Conservation (phyloP, 35 echinoderm and acorn worm genomes). For the Apostichopus californicus region DNA sequence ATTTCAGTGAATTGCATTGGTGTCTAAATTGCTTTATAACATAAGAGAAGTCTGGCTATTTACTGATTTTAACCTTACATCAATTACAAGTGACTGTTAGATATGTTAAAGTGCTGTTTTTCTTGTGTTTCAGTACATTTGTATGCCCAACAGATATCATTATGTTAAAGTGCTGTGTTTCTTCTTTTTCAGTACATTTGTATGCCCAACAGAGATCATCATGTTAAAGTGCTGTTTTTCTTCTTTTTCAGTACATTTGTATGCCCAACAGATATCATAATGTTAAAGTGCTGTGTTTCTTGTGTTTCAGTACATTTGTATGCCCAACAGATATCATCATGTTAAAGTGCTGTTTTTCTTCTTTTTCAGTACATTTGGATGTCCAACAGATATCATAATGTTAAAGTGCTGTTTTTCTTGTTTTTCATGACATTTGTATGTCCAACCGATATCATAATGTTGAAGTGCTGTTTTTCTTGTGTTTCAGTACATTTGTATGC, state of each 20-base stretch:
- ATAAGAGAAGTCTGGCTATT: no score
- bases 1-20: no score
- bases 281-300: neutral
- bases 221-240: no score
- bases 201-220: no score
- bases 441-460: slow-evolving; percentile 87
- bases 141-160: slow-evolving; percentile 98
- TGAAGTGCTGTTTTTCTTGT: neutral
- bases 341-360: neutral
- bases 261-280: slow-evolving; percentile 94
- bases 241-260: slow-evolving; percentile 84
- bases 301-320: slow-evolving; percentile 87
- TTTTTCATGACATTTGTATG: slow-evolving; percentile 91
- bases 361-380: slow-evolving; percentile 88
- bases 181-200: neutral
- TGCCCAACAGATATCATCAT: slow-evolving; percentile 94
- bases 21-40: no score
- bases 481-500: slow-evolving; percentile 92
- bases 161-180: neutral
- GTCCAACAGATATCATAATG: slow-evolving; percentile 91
- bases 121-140: slow-evolving; percentile 80
- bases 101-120: neutral
- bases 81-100: no score
- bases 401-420: neutral
- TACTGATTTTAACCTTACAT: no score